phyloP scores from a whole-genome alignment of 2,888 invertebrate species.

The Campaea margaritaria region DNA sequence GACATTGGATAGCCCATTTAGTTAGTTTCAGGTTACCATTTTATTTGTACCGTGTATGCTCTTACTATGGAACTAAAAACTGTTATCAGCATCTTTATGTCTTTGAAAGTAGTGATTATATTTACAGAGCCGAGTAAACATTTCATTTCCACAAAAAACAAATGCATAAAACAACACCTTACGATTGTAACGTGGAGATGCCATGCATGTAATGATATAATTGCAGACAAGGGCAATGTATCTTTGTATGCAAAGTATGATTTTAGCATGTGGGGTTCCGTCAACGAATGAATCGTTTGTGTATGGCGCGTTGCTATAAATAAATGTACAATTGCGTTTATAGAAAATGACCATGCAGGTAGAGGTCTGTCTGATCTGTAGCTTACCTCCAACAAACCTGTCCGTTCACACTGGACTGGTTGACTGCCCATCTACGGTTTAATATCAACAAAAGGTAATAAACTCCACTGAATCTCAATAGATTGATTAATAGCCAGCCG shows the following conservation, averaged over 20 bases:
- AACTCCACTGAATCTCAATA: slow-evolving; percentile 20
- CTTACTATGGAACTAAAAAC: no score
- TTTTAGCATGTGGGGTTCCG: no score
- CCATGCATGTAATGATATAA: no score
- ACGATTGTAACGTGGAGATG: background rate
- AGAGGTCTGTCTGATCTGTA: background rate
- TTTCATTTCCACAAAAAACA: background rate
- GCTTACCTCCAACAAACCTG: background rate
- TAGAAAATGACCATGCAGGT: background rate
- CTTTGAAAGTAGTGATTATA: no score
- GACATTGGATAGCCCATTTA: background rate
- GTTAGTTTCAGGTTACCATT: background rate
- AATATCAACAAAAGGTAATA: background rate
- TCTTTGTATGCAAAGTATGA: background rate
- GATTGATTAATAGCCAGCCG: slow-evolving; percentile 27
- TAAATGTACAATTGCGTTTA: no score
- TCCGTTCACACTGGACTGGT: background rate
- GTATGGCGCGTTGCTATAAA: background rate
- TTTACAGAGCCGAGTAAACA: background rate
- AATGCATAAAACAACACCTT: no score
- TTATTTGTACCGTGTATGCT: no score
- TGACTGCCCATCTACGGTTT: background rate
- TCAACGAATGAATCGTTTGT: background rate
- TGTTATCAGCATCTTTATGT: no score
- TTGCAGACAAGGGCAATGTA: background rate